These are phyloP conservation scores for Saturnia pavonia DNA, from an alignment of 2,888 invertebrate genomes.

Conservation along the genomic window DNA sequence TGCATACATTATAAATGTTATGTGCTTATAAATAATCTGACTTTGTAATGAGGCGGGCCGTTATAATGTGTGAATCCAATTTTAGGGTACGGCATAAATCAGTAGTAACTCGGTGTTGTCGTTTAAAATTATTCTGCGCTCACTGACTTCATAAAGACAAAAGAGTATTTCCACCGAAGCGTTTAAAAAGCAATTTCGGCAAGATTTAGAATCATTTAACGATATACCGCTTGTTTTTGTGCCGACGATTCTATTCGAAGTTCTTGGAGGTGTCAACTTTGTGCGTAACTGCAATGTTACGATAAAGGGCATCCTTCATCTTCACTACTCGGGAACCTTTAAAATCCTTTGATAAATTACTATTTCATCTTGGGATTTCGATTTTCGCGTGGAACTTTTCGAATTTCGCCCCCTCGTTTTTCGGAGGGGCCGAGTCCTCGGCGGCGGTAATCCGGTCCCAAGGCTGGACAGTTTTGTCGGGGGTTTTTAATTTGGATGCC, in stretches of 20 bases:
- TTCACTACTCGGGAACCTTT: constrained; percentile 61
- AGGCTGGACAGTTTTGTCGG: constrained; percentile 63
- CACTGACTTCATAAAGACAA: constrained; percentile 6
- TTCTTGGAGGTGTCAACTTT: constrained; percentile 49
- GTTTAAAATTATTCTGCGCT: background rate
- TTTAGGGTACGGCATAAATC: constrained; percentile 22
- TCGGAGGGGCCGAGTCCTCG: constrained; percentile 43
- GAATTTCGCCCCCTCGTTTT: constrained; percentile 59
- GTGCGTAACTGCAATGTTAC: constrained; percentile 55
- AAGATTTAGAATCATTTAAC: constrained; percentile 12
- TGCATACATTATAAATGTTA: constrained; percentile 59
- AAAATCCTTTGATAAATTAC: constrained; percentile 81
- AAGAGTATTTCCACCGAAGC: background rate
- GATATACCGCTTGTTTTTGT: constrained; percentile 33
- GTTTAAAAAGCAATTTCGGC: background rate
- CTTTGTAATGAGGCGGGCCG: constrained; percentile 39
- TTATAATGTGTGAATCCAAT: constrained; percentile 43
- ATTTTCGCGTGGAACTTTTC: constrained; percentile 64
- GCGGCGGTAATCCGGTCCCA: constrained; percentile 65
- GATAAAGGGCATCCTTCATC: constrained; percentile 67
- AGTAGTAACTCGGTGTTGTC: background rate
- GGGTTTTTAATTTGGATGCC: constrained; percentile 78
- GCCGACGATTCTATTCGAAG: constrained; percentile 37
- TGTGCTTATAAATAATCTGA: constrained; percentile 58
- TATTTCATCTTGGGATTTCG: constrained; percentile 76